Base-by-base conservation (phyloP, 2,797 vertebrate species). In the Urosaurus nigricauda region DNA sequence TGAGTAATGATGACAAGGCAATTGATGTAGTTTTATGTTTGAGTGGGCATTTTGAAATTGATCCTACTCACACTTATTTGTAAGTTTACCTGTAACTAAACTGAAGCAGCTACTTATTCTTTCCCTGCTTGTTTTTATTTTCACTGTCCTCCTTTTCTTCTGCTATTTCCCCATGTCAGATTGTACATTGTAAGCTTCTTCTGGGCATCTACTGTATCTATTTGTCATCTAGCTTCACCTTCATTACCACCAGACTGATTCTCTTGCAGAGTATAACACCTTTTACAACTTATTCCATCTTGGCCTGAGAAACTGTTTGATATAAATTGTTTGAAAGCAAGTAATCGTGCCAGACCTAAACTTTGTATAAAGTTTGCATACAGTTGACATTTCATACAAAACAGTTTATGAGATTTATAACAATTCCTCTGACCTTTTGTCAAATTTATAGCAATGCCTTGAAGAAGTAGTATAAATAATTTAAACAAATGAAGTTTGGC, bases 371-470 rank as follows among this genome's bases (percentile, higher is more conserved):
- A 53, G 1, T 60, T 87, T 7, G 16, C 43, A 24, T 1, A 21
- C 58, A 65, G 53, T 68, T 32, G 40, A 43, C 40, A 19, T 32
- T 43, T 40, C 9, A 11, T 6, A 58, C n/a, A 60, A 75, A 79
- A 91, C 35, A 13, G 4, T 17, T 88, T 7, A 79, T 83, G 40
- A 89, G 32, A 11, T 78, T 86, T 21, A 56, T 9, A 51, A 13
- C 5, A 35, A 19, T 4, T 60, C 26, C 70, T 84, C n/a, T 86
- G 80, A 87, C 56, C 56, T 29, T 43, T 37, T 19, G 8, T n/a
- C 0, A 32, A 56, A 65, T 74, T 68, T 12, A 1, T 58, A 73
- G 5, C 71, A 24, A 1, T 0, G 19, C 1, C 0, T 0, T 7
- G 26, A 32, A 51, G 26, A 0, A 0, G 53, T 8, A 21, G 5